phyloP scores from a whole-genome alignment of 1,140 invertebrate species.

The Coenobita brevimanus region DNA sequence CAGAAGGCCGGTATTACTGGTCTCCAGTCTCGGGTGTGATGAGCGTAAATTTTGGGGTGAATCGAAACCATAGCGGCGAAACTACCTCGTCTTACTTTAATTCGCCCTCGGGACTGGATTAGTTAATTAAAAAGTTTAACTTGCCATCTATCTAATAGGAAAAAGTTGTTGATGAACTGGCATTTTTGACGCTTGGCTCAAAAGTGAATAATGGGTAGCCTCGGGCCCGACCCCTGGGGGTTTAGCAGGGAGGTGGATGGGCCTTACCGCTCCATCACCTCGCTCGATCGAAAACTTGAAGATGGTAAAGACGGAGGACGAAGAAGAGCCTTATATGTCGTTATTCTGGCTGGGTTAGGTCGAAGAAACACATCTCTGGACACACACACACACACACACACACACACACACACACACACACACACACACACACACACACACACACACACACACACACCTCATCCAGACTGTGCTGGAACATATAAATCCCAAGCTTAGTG shows the following conservation, averaged over 20 bases:
- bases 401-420: no score
- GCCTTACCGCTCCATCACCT: not conserved
- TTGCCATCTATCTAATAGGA: constrained; percentile 59
- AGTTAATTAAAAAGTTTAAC: constrained; percentile 62
- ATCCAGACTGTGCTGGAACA: not conserved
- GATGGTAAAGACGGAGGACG: no score
- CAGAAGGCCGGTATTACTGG: not conserved
- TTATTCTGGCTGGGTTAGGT: no score
- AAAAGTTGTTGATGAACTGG: constrained; percentile 54
- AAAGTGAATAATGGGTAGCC: constrained; percentile 50
- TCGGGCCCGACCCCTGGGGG: not conserved
- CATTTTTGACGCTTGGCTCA: constrained; percentile 29
- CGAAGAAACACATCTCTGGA: no score
- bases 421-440: not conserved
- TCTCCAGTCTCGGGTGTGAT: not conserved
- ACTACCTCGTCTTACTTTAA: constrained; percentile 51
- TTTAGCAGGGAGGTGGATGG: no score
- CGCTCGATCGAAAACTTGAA: no score
- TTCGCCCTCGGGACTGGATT: constrained; percentile 55
- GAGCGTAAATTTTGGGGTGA: not conserved
- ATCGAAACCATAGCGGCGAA: constrained; percentile 47
- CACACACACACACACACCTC: no score
- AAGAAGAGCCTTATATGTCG: no score
- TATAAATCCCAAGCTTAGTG: not conserved
- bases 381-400: no score